Base-by-base conservation (phyloP, 2,888 invertebrate species). In the Eupithecia inturbata region DNA sequence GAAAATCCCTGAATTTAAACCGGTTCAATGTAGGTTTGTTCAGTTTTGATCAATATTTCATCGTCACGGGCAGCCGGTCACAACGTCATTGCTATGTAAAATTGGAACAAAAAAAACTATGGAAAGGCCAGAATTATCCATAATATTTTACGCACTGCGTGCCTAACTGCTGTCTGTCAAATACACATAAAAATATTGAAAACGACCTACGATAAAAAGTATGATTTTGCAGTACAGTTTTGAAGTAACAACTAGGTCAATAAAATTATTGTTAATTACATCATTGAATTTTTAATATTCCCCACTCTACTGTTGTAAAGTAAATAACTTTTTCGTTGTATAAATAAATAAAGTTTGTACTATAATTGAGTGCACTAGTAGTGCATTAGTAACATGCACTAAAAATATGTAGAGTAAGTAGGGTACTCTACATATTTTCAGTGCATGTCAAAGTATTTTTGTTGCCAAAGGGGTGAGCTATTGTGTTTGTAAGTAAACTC, bases 41-140 rank as follows among this genome's bases (percentile, higher is more conserved):
- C 88, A 87, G 88, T 83, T 89, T 83, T 85, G 83, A 90, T 90
- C 89, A 89, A 91, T 91, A 88, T 90, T 90, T 89, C 89, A 90
- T 86, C 82, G 89, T 90, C 89, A 88, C 81, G 79, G 84, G 82
- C 90, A 90, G 87, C 88, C 87, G 88, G 88, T 87, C 86, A 87
- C 84, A 84, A 82, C 84, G 84, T 87, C 86, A 86, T 79, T 79
- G 79, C 82, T 80, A 78, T 81, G 75, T 80, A 73, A 81, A 81
- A 82, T 76, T 76, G 75, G 79, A 78, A 80, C 80, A 80, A 41
- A 68, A 39, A n/a, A 79, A 79, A 75, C 5, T 62, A 14, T 33
- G 45, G 68, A 73, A 39, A 39, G 64, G 64, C 33, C 26, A 26
- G 39, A 66, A 66, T 39, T n/a, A 14, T n/a, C n/a, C 12, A 62